Conservation (phyloP, 2,888 invertebrate genomes). For the Taphrorychus bicolor region DNA sequence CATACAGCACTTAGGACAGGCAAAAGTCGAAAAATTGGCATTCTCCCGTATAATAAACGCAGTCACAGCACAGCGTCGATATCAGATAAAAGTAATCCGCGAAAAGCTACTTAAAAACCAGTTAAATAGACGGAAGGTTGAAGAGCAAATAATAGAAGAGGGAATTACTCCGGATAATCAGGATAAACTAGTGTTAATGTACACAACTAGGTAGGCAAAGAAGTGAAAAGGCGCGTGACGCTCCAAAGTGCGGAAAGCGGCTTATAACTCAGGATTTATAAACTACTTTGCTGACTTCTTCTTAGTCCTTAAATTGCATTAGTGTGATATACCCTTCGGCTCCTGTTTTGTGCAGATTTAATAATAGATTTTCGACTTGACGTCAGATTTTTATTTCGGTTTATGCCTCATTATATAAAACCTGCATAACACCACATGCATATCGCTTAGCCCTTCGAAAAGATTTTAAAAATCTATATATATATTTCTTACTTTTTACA, state of each 20-base stretch:
- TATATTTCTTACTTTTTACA: too few relatives aligned
- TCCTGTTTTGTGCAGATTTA: background rate
- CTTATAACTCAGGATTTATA: constrained; percentile 39
- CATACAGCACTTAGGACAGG: too few relatives aligned
- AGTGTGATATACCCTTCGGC: constrained; percentile 24
- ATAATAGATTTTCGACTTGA: background rate
- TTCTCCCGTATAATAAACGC: too few relatives aligned
- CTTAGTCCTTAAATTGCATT: constrained; percentile 36
- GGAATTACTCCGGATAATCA: constrained; percentile 41
- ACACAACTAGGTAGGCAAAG: constrained; percentile 41
- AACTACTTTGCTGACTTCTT: constrained; percentile 34
- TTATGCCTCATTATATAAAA: too few relatives aligned
- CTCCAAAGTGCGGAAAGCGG: constrained; percentile 38
- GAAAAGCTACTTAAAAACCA: constrained; percentile 36
- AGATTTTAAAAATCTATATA: too few relatives aligned
- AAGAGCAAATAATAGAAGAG: constrained; percentile 39
- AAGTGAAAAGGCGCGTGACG: constrained; percentile 39
- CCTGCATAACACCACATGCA: too few relatives aligned
- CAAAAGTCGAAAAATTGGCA: background rate
- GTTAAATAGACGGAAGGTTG: constrained; percentile 38
- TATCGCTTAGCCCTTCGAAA: too few relatives aligned
- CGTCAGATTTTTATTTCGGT: too few relatives aligned
- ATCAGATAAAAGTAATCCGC: constrained; percentile 36
- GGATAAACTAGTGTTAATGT: constrained; percentile 42
- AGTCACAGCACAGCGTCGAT: constrained; percentile 4